Conservation (phyloP, 2,797 vertebrate species). For the Coregonus ussuriensis region DNA sequence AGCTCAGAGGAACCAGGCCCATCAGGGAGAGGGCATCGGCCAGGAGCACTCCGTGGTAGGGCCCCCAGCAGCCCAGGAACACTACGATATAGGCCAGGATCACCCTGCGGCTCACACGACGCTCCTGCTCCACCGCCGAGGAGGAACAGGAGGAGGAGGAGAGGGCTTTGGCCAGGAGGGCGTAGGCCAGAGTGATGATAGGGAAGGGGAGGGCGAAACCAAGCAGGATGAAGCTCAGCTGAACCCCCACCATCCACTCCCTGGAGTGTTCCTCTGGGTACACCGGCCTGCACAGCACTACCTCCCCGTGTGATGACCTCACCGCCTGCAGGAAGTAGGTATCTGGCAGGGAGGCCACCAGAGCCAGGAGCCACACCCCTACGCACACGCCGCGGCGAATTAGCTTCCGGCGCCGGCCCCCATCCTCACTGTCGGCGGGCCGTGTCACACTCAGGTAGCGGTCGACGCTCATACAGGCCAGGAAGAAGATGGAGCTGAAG, state of each 20-base stretch:
- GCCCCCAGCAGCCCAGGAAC: conserved; percentile 94
- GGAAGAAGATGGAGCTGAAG: conserved; percentile 94
- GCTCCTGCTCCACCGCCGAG: conserved; percentile 79
- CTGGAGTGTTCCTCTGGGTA: conserved; percentile 87
- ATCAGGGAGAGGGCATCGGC: conserved; percentile 86
- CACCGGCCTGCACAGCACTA: conserved; percentile 85
- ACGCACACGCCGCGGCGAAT: conserved; percentile 79
- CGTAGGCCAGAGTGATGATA: conserved; percentile 88
- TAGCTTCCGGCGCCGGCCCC: conserved; percentile 68
- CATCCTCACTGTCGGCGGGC: conserved; percentile 64
- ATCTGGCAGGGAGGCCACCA: conserved; percentile 86
- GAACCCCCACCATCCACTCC: conserved; percentile 92
- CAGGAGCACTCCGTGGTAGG: conserved; percentile 86
- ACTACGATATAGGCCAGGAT: conserved; percentile 93
- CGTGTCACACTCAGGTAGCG: conserved; percentile 83
- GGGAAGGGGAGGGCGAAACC: conserved; percentile 93
- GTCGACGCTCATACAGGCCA: conserved; percentile 95
- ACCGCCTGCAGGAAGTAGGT: conserved; percentile 88
- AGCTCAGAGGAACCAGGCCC: conserved; percentile 85
- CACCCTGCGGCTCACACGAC: conserved; percentile 84
- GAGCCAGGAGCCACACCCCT: conserved; percentile 90
- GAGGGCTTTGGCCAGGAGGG: conserved; percentile 82
- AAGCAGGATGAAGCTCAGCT: conserved; percentile 88
- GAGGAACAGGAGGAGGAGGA: conserved; percentile 65
- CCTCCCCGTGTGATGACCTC: conserved; percentile 75